phyloP scores from a whole-genome alignment of 2,888 invertebrate species.

The Zootermopsis nevadensis region DNA sequence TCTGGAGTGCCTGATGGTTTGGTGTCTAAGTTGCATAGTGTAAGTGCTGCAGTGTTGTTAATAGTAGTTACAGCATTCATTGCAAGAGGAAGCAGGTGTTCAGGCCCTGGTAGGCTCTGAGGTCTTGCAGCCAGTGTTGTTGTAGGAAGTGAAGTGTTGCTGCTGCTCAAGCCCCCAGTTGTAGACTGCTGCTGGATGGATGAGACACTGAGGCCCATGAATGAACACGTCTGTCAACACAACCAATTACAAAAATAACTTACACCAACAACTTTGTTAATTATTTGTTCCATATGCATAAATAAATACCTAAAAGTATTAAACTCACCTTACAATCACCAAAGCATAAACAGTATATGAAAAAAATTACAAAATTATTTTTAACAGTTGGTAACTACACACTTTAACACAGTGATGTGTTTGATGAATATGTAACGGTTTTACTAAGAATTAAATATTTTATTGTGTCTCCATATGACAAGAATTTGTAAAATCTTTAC shows the following conservation, averaged over 20 bases:
- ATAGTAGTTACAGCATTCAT: conserved; percentile 47
- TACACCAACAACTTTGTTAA: too few relatives aligned
- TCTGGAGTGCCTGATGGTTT: conserved; percentile 56
- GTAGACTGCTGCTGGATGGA: conserved; percentile 33
- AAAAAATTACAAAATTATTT: too few relatives aligned
- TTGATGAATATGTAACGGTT: too few relatives aligned
- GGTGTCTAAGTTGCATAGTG: conserved; percentile 29
- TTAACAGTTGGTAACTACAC: too few relatives aligned
- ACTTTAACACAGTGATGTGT: too few relatives aligned
- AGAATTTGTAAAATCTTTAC: too few relatives aligned
- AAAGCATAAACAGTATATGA: too few relatives aligned
- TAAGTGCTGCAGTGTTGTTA: conserved; percentile 33
- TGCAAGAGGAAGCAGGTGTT: conserved; percentile 61
- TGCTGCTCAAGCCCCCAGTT: conserved; percentile 55
- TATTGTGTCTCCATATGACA: too few relatives aligned
- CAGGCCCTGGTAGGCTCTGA: conserved; percentile 69
- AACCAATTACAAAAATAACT: neutral
- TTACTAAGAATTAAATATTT: too few relatives aligned
- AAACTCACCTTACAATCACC: too few relatives aligned
- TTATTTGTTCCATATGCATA: too few relatives aligned
- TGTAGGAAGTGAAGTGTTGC: conserved; percentile 58
- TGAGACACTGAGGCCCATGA: conserved; percentile 57
- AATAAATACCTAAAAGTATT: too few relatives aligned
- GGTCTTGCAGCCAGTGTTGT: conserved; percentile 65
- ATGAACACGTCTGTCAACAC: conserved; percentile 57